Evolutionary conservation across 2,113 vertebrate genomes (phyloP).

Genomic region (Passer montanus): DNA sequence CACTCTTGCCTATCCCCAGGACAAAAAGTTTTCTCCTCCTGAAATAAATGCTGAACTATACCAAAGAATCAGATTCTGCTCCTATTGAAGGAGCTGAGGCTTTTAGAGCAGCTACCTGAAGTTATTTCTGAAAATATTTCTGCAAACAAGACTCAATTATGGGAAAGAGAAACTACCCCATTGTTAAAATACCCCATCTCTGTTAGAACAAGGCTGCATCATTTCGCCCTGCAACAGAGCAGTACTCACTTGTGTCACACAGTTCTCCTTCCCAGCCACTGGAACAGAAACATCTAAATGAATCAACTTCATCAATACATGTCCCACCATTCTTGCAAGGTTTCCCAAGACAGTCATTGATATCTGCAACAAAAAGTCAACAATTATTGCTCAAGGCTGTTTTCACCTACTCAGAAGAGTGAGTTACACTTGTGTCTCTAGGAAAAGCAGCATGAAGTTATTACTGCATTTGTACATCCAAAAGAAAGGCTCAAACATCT

Average conservation of each 20-base stretch:
- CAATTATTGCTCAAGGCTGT: not conserved
- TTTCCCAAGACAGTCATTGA: slow-evolving; percentile 88
- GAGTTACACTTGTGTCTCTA: not conserved
- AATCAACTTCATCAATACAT: slow-evolving; percentile 89
- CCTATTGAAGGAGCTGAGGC: not conserved
- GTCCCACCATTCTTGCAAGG: slow-evolving; percentile 92
- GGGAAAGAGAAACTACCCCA: not conserved
- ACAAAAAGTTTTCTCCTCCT: not conserved
- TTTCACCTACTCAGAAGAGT: not conserved
- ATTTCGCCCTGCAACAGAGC: not conserved
- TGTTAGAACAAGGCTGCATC: not conserved
- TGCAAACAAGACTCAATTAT: not conserved
- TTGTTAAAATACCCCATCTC: not conserved
- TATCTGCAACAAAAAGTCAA: slow-evolving; percentile 76
- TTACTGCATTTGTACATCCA: not conserved
- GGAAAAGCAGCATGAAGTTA: not conserved
- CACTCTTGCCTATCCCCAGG: not conserved
- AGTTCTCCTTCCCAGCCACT: slow-evolving; percentile 91
- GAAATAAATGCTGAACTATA: not conserved
- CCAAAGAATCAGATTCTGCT: not conserved
- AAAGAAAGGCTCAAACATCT: not conserved
- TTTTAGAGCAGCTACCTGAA: not conserved
- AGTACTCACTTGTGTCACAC: slow-evolving; percentile 88
- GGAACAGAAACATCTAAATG: slow-evolving; percentile 90
- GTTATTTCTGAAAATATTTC: not conserved